phyloP scores from a whole-genome alignment of 2,888 invertebrate species.

The Cephus rjabovi region DNA sequence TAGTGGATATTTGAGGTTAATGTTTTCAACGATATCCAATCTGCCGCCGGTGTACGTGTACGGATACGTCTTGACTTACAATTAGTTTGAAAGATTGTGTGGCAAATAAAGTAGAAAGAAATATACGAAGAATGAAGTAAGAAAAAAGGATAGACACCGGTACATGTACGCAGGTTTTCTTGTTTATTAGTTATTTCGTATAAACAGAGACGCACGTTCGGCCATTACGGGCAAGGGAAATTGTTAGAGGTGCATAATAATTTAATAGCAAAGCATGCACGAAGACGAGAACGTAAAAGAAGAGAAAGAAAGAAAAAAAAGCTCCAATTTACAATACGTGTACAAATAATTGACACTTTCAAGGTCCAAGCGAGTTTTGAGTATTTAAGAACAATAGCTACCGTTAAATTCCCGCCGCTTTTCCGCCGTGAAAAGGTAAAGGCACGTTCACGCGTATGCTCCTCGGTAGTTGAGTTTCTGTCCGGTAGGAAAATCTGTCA shows the following conservation, averaged over 20 bases:
- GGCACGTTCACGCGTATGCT: neutral
- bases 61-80: conserved; percentile 20
- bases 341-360: neutral
- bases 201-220: neutral
- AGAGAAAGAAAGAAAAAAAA: neutral
- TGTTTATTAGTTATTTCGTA: neutral
- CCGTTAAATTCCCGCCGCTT: neutral
- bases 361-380: neutral
- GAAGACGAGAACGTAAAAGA: neutral
- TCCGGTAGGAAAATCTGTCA: neutral
- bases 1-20: conserved; percentile 40
- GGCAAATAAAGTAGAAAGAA: conserved; percentile 11
- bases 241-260: conserved; percentile 37
- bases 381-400: neutral
- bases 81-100: neutral
- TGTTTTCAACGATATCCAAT: conserved; percentile 40
- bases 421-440: neutral
- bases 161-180: neutral
- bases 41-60: conserved; percentile 34
- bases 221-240: neutral
- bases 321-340: neutral
- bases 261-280: neutral
- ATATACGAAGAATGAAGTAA: conserved; percentile 12
- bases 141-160: conserved; percentile 9
- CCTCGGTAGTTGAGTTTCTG: neutral